Conservation (phyloP, 2,888 invertebrate genomes). For the Bedellia somnulentella region DNA sequence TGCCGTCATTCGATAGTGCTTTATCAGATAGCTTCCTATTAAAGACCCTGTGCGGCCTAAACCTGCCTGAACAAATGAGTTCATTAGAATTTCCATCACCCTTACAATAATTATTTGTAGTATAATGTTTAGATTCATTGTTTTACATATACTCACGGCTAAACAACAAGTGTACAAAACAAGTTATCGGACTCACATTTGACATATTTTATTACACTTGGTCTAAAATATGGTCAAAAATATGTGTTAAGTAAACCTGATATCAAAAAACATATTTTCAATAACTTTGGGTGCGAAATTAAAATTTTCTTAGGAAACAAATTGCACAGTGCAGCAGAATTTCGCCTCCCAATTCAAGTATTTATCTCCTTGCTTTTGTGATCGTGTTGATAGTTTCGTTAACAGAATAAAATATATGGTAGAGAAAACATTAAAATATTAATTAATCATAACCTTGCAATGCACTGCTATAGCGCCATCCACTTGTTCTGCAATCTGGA, state of each 20-base stretch:
- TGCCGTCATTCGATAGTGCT: constrained; percentile 78
- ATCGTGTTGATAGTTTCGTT: constrained; percentile 1
- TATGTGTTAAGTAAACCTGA: no score
- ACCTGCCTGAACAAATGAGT: constrained; percentile 73
- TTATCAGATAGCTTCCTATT: constrained; percentile 87
- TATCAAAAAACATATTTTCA: no score
- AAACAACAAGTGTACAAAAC: no score
- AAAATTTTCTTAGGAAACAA: no score
- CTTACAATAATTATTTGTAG: not conserved
- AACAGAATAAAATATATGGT: constrained; percentile 14
- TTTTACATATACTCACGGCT: no score
- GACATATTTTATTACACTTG: no score
- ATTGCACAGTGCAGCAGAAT: no score
- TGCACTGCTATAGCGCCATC: constrained; percentile 84
- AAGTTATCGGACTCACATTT: constrained; percentile 17
- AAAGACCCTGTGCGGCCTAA: constrained; percentile 87
- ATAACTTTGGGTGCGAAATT: no score
- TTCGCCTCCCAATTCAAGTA: not conserved
- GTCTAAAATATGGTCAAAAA: no score
- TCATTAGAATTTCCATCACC: no score
- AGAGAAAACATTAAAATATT: no score
- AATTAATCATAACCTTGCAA: constrained; percentile 71
- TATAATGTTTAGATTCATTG: no score
- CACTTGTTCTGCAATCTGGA: constrained; percentile 73
- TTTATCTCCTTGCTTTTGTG: not conserved